A percentile compares a stretch with the other conserved stretches of the same genome.
phyloP scores from a whole-genome alignment of 2,113 vertebrate genomes.

The Rafetus swinhoei region DNA sequence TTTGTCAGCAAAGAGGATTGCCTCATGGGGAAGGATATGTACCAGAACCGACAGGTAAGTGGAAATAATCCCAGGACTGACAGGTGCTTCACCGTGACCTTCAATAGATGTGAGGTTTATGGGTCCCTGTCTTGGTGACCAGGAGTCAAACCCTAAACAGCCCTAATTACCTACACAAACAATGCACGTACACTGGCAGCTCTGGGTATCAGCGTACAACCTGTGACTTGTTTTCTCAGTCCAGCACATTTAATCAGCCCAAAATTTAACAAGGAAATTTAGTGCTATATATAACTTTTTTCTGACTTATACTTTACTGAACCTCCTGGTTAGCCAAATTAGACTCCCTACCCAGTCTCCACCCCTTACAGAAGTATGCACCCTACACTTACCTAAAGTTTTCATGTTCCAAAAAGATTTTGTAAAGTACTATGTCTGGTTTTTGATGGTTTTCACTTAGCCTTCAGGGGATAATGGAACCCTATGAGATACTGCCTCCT shows the following conservation, averaged over 20 bases:
- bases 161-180: neutral
- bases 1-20: slow-evolving; percentile 83
- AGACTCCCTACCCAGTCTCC: neutral
- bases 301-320: neutral
- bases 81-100: neutral
- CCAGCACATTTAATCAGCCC: neutral
- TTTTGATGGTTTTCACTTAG: neutral
- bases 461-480: neutral
- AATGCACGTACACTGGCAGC: neutral
- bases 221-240: rapidly evolving
- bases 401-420: neutral
- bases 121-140: neutral
- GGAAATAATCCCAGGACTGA: neutral
- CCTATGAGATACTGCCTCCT: neutral
- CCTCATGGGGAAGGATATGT: slow-evolving; percentile 77
- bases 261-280: neutral
- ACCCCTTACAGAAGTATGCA: neutral
- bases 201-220: neutral
- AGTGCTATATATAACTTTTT: neutral
- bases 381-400: neutral
- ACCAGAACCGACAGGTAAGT: slow-evolving; percentile 89
- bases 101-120: neutral
- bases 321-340: neutral
- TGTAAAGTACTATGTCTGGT: neutral
- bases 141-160: neutral